Evolutionary conservation across 1,140 invertebrate species (phyloP).

Genomic region (Dreissena polymorpha): DNA sequence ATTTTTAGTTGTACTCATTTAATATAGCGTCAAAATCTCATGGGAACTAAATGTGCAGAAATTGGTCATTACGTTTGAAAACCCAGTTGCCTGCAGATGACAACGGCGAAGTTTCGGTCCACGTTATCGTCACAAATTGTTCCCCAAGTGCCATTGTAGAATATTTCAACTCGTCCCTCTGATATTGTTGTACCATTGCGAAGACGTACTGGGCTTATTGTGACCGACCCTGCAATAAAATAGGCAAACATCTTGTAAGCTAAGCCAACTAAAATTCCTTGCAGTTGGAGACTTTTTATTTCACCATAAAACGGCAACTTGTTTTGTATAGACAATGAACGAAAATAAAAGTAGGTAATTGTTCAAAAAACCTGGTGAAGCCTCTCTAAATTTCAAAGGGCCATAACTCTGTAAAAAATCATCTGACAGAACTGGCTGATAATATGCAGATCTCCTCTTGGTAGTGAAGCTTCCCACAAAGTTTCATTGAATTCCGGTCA

Average conservation of each 20-base stretch:
- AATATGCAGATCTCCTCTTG: too few species aligned
- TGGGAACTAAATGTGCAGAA: neutral
- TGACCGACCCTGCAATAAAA: slow-evolving; percentile 3
- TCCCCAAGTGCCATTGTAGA: slow-evolving; percentile 85
- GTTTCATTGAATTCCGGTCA: too few species aligned
- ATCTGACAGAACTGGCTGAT: too few species aligned
- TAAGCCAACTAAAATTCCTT: too few species aligned
- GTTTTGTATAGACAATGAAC: neutral
- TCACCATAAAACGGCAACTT: neutral
- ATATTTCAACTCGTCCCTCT: slow-evolving; percentile 87
- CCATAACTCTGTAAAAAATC: too few species aligned
- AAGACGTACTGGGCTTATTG: slow-evolving; percentile 26
- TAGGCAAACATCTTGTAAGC: too few species aligned
- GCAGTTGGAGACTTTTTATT: too few species aligned
- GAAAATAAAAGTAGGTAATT: neutral
- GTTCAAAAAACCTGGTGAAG: neutral
- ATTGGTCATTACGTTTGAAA: slow-evolving; percentile 30
- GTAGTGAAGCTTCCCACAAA: too few species aligned
- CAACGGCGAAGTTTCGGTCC: slow-evolving; percentile 42
- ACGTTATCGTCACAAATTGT: slow-evolving; percentile 84
- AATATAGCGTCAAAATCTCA: too few species aligned
- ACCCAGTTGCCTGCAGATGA: slow-evolving; percentile 40
- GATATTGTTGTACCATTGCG: slow-evolving; percentile 70
- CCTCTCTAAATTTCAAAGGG: too few species aligned
- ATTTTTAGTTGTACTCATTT: neutral